Evolutionary conservation across 1,140 invertebrate species (phyloP).

Genomic region (Gonioctena quinquepunctata): DNA sequence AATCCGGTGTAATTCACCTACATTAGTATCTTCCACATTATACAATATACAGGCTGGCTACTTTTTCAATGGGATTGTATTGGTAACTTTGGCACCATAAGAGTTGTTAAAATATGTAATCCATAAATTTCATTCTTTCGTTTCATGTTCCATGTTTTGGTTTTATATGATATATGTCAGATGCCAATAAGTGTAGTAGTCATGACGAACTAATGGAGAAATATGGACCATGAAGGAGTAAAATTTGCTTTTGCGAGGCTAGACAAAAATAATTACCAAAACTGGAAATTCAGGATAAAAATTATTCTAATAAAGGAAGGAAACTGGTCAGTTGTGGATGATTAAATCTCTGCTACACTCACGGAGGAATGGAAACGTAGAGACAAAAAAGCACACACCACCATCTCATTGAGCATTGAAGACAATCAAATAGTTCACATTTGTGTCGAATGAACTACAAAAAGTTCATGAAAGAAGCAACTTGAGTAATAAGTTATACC

Average conservation of each 20-base stretch:
- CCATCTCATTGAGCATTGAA: not conserved
- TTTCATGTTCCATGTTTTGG: no score
- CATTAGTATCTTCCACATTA: no score
- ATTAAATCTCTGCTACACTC: not conserved
- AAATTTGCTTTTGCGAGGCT: not conserved
- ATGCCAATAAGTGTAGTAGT: no score
- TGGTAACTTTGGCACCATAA: no score
- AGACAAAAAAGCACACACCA: not conserved
- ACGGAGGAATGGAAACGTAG: not conserved
- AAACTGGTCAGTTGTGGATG: not conserved
- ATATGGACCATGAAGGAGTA: not conserved
- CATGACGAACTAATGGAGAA: no score
- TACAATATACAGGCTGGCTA: no score
- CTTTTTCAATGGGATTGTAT: no score
- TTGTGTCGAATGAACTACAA: not conserved
- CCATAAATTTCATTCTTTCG: no score
- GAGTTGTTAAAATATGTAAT: no score
- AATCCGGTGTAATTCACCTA: no score
- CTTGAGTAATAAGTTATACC: not conserved
- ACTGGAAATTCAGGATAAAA: not conserved
- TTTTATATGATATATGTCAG: no score
- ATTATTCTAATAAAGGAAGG: not conserved
- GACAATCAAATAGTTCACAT: not conserved
- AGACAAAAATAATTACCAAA: not conserved
- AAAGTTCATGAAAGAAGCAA: not conserved